Conservation (phyloP, 2,797 vertebrate species). For the Valencia hispanica region DNA sequence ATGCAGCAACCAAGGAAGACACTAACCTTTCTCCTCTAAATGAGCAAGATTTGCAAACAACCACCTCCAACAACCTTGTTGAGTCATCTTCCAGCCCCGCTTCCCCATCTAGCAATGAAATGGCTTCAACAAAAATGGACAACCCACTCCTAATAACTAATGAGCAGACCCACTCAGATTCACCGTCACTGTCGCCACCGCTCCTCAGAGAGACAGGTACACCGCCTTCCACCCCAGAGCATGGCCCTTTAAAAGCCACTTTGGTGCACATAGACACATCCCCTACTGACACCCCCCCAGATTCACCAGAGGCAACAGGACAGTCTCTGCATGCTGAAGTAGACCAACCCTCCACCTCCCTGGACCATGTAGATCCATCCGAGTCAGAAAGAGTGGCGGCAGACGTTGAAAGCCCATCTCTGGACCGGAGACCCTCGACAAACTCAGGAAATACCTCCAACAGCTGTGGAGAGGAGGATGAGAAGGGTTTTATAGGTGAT, state of each 20-base stretch:
- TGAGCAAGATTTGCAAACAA: conserved; percentile 20
- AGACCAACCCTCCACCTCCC: conserved; percentile 57
- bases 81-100: conserved; percentile 39
- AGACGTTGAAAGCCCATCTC: not conserved
- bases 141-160: conserved; percentile 48
- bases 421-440: conserved; percentile 20
- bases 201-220: conserved; percentile 23
- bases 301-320: conserved; percentile 18
- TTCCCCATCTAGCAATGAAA: conserved; percentile 45
- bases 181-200: conserved; percentile 36
- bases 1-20: conserved; percentile 4
- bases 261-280: conserved; percentile 55
- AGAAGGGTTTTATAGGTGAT: conserved; percentile 50
- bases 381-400: conserved; percentile 4
- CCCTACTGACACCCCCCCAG: conserved; percentile 39
- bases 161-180: conserved; percentile 39
- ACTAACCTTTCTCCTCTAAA: conserved; percentile 1
- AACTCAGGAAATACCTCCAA: conserved; percentile 35
- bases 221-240: conserved; percentile 53
- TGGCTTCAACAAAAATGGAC: conserved; percentile 61
- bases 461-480: not conserved
- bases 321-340: conserved; percentile 18
- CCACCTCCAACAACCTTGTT: conserved; percentile 12
- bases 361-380: conserved; percentile 47
- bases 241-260: conserved; percentile 46